Evolutionary conservation across 2,888 invertebrate genomes (phyloP), one percentile per base, ranked within the genome.

Genomic region (Spatulosminthurus flaviceps): DNA sequence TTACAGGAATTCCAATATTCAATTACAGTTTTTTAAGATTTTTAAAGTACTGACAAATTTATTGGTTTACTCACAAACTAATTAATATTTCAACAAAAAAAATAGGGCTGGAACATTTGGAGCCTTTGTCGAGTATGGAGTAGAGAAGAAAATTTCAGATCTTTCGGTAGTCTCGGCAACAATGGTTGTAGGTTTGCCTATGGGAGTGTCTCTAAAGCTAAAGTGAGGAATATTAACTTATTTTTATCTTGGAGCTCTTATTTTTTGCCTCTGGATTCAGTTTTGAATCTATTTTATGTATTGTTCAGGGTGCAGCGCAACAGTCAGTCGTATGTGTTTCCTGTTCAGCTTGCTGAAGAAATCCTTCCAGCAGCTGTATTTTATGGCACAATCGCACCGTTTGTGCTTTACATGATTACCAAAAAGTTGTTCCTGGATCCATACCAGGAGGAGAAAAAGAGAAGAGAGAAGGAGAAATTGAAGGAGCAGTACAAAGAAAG

Each of bases 141-240:
- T 94, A 0, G 96, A 97, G 87, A 97, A 96, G 86, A 95, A 95
- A 87, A 91, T 98, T 34, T 95, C 97, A 0, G 93, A 95, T 87
- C 94, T 96, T 86, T 97, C 94, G 87, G 92, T 93, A 64, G 89
- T 97, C 0, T 93, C 94, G 0, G 97, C 96, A 0, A 91, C 94
- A 0, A 93, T 98, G 60, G 91, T 92, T 81, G 89, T 97, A 22
- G 97, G 97, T 1, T 90, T 94, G 34, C 95, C 96, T 0, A 92
- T 92, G 11, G 97, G 98, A 28, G 96, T 98, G 0, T 92, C 92
- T 86, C 90, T 98, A 43, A 95, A 94, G 89, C 89, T 97, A 70
- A 95, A 94, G 95, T 95, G 88, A 89, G 88, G 19, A 26, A 9
- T 28, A 19, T n/a, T n/a, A n/a, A n/a, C n/a, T n/a, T n/a, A n/a